Evolutionary conservation across 2,113 vertebrate genomes (phyloP).

Genomic region (Paramormyrops kingsleyae): DNA sequence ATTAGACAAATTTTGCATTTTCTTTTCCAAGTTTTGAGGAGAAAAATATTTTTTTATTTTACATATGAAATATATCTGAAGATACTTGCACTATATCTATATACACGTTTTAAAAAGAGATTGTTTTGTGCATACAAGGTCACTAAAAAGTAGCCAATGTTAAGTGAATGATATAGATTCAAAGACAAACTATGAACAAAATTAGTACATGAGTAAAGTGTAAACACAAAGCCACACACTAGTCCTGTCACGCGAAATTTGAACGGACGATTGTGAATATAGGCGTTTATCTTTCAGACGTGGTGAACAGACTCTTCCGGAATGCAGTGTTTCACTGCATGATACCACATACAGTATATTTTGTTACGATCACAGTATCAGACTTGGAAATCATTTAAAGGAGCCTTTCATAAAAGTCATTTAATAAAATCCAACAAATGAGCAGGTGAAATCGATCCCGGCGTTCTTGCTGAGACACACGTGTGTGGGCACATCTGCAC

Average conservation of each 20-base stretch:
- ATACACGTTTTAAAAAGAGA: background rate
- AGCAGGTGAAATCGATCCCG: background rate
- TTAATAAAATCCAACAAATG: background rate
- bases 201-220: background rate
- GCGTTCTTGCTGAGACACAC: background rate
- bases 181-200: background rate
- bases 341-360: background rate
- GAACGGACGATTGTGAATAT: background rate
- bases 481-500: constrained; percentile 8
- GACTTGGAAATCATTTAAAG: background rate
- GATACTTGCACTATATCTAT: background rate
- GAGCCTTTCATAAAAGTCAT: background rate
- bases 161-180: background rate
- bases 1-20: background rate
- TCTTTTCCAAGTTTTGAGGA: background rate
- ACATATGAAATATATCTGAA: background rate
- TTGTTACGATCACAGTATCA: background rate
- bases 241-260: background rate
- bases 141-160: background rate
- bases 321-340: background rate
- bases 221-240: background rate
- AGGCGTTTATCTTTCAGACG: background rate
- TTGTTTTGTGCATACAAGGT: background rate
- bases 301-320: background rate
- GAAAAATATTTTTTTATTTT: background rate